phyloP scores from a whole-genome alignment of 2,113 vertebrate species.

The Callopanchax toddi region DNA sequence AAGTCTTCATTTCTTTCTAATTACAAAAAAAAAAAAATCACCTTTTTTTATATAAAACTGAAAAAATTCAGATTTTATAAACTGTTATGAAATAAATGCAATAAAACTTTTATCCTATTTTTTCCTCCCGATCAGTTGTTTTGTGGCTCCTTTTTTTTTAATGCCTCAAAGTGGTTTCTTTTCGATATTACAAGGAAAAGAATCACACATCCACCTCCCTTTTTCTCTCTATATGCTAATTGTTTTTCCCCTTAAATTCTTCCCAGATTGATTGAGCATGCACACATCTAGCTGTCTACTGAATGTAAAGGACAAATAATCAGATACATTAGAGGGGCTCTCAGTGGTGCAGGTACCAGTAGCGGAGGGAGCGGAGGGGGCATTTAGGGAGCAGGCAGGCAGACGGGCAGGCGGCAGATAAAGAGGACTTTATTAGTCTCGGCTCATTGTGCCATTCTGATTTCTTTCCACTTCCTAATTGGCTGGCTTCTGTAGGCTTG shows the following conservation, averaged over 20 bases:
- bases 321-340: slow-evolving; percentile 9
- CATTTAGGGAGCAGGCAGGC: slow-evolving; percentile 80
- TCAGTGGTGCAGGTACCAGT: background rate
- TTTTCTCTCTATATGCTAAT: background rate
- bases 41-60: no score
- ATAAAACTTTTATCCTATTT: no score
- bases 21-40: no score
- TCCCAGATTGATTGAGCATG: background rate
- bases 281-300: background rate
- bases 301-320: background rate
- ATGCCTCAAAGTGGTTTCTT: slow-evolving; percentile 1
- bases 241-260: background rate
- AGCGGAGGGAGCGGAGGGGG: slow-evolving; percentile 38
- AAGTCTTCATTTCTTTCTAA: no score
- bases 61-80: no score
- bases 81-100: no score
- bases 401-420: slow-evolving; percentile 77
- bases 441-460: slow-evolving; percentile 84
- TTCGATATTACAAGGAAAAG: background rate
- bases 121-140: no score
- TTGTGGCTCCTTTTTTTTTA: background rate
- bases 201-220: background rate
- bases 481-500: slow-evolving; percentile 82
- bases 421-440: slow-evolving; percentile 88
- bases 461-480: slow-evolving; percentile 80